A percentile compares a stretch with the other conserved stretches of the same genome.
Conservation (phyloP, 2,113 vertebrate species). For the Erythrocercus mccallii region DNA sequence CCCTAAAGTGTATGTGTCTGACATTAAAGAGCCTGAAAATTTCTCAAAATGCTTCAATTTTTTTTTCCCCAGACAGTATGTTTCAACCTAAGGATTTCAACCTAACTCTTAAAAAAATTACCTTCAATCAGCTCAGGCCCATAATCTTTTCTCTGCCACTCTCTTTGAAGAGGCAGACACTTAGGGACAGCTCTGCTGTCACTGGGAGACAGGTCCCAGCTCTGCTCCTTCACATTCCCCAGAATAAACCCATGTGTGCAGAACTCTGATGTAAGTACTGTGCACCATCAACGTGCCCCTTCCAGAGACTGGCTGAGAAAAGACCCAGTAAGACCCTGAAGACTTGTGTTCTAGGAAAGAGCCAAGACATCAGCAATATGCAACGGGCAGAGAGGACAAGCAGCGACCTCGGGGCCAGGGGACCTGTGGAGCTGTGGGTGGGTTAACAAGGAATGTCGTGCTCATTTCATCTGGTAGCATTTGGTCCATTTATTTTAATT, state of each 20-base stretch:
- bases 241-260: background rate
- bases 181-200: accelerated
- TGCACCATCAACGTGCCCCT: background rate
- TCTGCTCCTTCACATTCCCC: background rate
- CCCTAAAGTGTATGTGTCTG: background rate
- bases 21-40: background rate
- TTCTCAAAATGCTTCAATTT: background rate
- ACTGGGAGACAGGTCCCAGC: background rate
- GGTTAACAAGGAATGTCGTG: background rate
- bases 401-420: accelerated
- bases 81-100: background rate
- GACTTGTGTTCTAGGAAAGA: background rate
- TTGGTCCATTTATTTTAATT: constrained; percentile 50
- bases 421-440: background rate
- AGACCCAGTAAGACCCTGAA: background rate
- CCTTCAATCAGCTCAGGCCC: background rate
- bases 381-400: accelerated
- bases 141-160: background rate
- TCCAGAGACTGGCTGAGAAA: background rate
- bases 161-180: background rate
- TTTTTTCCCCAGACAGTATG: background rate
- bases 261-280: background rate
- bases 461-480: constrained; percentile 2
- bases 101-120: background rate
- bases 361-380: background rate